A percentile compares a stretch with the other conserved stretches of the same genome.
phyloP scores from a whole-genome alignment of 1,140 invertebrate species.

The Drosophila ohnishii region DNA sequence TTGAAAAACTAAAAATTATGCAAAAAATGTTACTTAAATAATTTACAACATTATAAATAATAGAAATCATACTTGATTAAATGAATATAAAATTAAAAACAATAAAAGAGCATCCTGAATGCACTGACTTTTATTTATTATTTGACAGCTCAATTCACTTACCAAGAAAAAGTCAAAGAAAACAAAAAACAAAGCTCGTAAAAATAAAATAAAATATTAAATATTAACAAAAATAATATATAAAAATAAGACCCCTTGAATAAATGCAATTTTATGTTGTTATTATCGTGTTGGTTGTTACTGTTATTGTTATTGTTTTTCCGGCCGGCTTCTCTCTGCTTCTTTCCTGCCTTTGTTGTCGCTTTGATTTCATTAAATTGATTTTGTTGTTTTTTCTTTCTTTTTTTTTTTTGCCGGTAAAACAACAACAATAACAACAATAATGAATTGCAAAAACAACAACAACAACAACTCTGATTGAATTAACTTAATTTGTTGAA shows the following conservation, averaged over 20 bases:
- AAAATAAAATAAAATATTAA: conserved; percentile 13
- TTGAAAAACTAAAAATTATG: background rate
- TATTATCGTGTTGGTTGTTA: conserved; percentile 24
- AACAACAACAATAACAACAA: conserved; percentile 24
- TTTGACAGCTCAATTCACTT: conserved; percentile 7
- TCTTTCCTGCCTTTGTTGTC: conserved; percentile 23
- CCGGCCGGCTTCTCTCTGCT: conserved; percentile 21
- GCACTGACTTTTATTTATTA: background rate
- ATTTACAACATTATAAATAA: background rate
- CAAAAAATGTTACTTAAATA: background rate
- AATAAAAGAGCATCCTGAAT: background rate
- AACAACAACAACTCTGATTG: conserved; percentile 47
- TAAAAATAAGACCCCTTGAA: background rate
- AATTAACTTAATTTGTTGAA: conserved; percentile 62
- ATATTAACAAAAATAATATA: background rate
- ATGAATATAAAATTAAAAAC: background rate
- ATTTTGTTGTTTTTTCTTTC: background rate
- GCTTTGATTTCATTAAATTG: conserved; percentile 48
- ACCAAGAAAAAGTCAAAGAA: conserved; percentile 7
- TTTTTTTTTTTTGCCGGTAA: conserved; percentile 27
- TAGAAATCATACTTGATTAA: no score
- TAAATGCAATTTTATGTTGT: conserved; percentile 25
- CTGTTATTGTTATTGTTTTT: conserved; percentile 29
- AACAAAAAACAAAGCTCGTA: conserved; percentile 24
- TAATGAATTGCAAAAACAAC: conserved; percentile 20